phyloP scores from a whole-genome alignment of 2,113 vertebrate species.

The Thryonomys swinderianus region DNA sequence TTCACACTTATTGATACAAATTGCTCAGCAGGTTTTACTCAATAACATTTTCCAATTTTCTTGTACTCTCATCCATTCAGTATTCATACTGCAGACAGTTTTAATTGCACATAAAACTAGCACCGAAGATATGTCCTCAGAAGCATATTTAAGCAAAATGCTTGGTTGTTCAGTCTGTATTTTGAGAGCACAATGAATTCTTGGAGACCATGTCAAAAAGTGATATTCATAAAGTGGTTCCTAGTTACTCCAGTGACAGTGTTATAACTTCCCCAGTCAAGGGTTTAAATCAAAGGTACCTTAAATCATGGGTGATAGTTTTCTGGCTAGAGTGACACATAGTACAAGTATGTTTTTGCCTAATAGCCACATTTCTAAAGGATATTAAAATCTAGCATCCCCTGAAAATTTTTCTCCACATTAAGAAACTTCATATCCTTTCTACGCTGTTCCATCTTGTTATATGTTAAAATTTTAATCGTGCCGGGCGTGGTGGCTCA shows the following conservation, averaged over 20 bases:
- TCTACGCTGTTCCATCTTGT: not conserved
- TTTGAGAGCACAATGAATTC: not conserved
- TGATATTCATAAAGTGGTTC: not conserved
- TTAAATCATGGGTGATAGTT: not conserved
- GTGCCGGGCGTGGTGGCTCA: no score
- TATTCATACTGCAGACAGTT: not conserved
- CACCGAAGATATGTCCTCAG: not conserved
- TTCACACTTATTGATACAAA: conserved; percentile 27
- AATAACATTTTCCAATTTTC: conserved; percentile 38
- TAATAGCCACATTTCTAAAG: not conserved
- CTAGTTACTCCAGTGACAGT: conserved; percentile 9
- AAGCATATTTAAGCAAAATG: not conserved
- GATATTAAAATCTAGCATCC: not conserved
- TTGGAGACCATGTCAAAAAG: not conserved
- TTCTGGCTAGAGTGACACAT: not conserved
- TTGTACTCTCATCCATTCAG: not conserved
- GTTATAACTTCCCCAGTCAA: not conserved
- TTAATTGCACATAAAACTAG: conserved; percentile 6
- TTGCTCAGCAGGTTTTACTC: conserved; percentile 23
- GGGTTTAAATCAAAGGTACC: not conserved
- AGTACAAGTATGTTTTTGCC: not conserved
- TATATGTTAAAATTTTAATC: not conserved
- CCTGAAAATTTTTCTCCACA: not conserved
- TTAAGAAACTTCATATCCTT: not conserved
- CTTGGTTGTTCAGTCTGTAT: not conserved